phyloP scores from a whole-genome alignment of 2,113 vertebrate species.

The Apteryx owenii region DNA sequence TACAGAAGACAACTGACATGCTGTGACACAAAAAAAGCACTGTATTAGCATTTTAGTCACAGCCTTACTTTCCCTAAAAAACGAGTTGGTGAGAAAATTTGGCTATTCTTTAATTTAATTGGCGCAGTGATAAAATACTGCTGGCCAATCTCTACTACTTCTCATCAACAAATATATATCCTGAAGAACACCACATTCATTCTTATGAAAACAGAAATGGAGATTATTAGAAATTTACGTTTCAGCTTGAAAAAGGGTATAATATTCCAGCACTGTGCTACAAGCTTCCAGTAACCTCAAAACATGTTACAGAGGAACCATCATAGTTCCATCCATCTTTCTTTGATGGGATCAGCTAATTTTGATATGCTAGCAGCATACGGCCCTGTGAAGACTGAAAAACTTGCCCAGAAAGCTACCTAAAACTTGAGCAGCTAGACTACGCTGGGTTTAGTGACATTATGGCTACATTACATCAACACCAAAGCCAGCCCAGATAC shows the following conservation, averaged over 20 bases:
- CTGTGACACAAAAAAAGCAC: not conserved
- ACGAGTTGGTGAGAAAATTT: not conserved
- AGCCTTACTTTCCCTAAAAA: not conserved
- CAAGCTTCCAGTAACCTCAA: not conserved
- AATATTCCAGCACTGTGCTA: not conserved
- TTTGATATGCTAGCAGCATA: not conserved
- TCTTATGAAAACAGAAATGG: not conserved
- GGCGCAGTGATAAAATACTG: not conserved
- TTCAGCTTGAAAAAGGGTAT: not conserved
- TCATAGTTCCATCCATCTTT: not conserved
- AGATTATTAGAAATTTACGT: not conserved
- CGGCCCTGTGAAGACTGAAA: not conserved
- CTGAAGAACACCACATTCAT: not conserved
- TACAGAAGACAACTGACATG: not conserved
- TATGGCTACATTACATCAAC: not conserved
- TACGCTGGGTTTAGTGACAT: not conserved
- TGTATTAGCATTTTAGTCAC: not conserved
- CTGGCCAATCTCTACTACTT: not conserved
- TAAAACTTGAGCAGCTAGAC: not conserved
- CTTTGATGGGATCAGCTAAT: not conserved
- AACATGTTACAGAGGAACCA: not conserved
- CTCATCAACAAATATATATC: not conserved
- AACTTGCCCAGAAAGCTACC: not conserved
- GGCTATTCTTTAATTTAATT: not conserved
- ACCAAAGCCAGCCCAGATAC: not conserved